Conservation (phyloP, 2,888 invertebrate species). For the Macrosiphum euphorbiae region DNA sequence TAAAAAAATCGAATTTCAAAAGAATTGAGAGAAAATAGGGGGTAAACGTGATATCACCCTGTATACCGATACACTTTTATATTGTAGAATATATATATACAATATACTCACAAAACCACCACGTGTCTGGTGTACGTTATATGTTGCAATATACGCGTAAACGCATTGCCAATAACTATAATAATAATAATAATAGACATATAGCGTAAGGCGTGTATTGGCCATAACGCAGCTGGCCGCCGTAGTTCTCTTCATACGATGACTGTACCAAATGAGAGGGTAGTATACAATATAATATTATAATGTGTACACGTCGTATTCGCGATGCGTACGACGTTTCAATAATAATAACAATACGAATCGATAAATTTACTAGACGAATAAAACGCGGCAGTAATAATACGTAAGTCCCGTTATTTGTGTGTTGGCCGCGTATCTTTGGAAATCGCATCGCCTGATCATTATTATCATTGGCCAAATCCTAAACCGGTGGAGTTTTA, state of each 20-base stretch:
- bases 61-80: not conserved
- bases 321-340: not conserved
- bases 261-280: not conserved
- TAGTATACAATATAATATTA: not conserved
- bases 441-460: not conserved
- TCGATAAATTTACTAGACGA: not conserved
- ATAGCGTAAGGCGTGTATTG: not conserved
- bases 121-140: not conserved
- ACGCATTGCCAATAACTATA: not conserved
- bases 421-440: not conserved
- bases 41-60: not conserved
- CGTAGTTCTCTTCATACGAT: not conserved
- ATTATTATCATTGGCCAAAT: not conserved
- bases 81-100: not conserved
- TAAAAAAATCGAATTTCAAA: not conserved
- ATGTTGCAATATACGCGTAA: not conserved
- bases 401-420: not conserved
- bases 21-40: not conserved
- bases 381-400: not conserved
- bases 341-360: not conserved
- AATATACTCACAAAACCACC: not conserved
- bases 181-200: not conserved
- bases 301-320: not conserved
- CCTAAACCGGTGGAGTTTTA: not conserved
- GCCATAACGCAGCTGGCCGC: not conserved